Percentiles rank a stretch among this genome's conserved stretches.
These are phyloP conservation scores for Oeneis ivallda DNA, from an alignment of 2,888 invertebrate species.

Conservation along the genomic window DNA sequence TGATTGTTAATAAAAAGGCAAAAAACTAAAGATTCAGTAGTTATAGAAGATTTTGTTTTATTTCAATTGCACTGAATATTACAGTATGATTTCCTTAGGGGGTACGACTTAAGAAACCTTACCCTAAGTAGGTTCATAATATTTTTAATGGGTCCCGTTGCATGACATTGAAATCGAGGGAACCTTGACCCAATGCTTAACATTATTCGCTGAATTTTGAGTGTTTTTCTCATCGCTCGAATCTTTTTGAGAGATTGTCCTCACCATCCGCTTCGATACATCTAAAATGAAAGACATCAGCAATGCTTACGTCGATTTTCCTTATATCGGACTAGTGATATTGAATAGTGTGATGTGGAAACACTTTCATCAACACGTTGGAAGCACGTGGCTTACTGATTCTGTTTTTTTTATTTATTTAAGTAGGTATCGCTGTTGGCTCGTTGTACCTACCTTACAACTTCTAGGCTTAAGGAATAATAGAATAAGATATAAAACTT, in stretches of 20 bases:
- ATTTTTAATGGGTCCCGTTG: constrained; percentile 44
- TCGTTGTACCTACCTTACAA: too few species aligned
- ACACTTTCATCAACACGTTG: not conserved
- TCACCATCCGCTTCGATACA: not conserved
- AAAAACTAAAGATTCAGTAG: too few species aligned
- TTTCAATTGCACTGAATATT: too few species aligned
- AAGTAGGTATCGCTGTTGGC: too few species aligned
- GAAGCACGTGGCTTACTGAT: constrained; percentile 15
- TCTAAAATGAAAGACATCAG: not conserved
- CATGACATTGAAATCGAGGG: constrained; percentile 46
- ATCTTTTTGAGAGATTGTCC: not conserved
- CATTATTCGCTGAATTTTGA: constrained; percentile 51
- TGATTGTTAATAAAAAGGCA: too few species aligned
- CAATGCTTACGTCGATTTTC: not conserved
- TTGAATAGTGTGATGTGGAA: not conserved
- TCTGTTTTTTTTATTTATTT: not conserved
- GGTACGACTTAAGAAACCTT: too few species aligned
- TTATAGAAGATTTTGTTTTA: too few species aligned
- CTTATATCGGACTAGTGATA: not conserved
- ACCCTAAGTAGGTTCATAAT: too few species aligned
- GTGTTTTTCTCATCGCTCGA: constrained; percentile 43
- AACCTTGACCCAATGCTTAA: constrained; percentile 60
- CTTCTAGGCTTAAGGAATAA: too few species aligned
- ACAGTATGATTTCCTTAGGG: too few species aligned
- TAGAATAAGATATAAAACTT: too few species aligned